Evolutionary conservation across 2,797 vertebrate genomes (phyloP).

Genomic region (Bovichtus variegatus): DNA sequence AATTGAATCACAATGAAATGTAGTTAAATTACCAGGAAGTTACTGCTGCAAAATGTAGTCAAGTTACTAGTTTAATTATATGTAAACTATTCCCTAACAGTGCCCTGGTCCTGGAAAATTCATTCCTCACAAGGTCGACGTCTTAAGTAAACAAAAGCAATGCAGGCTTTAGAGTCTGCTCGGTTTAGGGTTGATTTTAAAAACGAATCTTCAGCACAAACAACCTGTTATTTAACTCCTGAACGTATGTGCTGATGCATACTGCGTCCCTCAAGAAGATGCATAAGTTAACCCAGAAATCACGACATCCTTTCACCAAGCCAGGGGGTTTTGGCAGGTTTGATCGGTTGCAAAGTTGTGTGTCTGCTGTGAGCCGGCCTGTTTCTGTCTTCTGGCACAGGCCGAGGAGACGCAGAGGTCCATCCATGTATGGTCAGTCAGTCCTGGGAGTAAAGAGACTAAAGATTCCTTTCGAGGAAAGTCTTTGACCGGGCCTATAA

Average conservation of each 20-base stretch:
- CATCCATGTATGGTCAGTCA: conserved; percentile 81
- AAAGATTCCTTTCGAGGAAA: conserved; percentile 68
- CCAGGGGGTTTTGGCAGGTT: background rate
- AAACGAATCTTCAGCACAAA: background rate
- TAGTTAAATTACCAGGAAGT: too few relatives aligned
- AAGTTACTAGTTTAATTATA: too few relatives aligned
- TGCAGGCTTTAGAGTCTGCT: background rate
- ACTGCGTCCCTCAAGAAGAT: background rate
- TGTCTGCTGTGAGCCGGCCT: background rate
- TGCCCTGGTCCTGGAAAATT: too few relatives aligned
- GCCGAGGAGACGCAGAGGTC: conserved; percentile 26
- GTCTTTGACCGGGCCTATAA: conserved; percentile 21
- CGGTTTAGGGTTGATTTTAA: background rate
- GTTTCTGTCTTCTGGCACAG: conserved; percentile 22
- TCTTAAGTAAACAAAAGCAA: background rate
- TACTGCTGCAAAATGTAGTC: too few relatives aligned
- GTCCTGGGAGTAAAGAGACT: conserved; percentile 39
- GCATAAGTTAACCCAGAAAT: background rate
- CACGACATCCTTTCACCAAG: background rate
- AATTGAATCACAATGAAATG: too few relatives aligned
- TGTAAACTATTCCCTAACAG: too few relatives aligned
- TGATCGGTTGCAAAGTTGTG: conserved; percentile 12
- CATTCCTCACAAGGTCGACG: background rate
- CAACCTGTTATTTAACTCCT: background rate
- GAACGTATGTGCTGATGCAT: background rate